Conservation (phyloP, 2,113 vertebrate genomes). For the Tragelaphus scriptus region DNA sequence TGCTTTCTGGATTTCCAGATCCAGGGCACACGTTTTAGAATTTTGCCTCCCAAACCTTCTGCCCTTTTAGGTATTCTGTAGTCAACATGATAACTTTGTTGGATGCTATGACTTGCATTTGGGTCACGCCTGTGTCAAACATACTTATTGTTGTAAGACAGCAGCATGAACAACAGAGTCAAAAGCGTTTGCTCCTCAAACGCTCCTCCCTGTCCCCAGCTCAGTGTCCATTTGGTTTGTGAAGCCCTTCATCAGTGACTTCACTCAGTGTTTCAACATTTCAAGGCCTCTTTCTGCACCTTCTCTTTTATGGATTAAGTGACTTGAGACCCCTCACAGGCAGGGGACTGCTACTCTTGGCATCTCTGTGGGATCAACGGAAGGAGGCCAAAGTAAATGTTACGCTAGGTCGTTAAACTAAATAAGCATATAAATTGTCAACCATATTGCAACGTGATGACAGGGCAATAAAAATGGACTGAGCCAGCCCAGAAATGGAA, state of each 20-base stretch:
- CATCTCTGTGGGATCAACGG: background rate
- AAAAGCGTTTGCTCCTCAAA: background rate
- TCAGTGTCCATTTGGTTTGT: background rate
- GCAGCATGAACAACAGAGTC: background rate
- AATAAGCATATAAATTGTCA: background rate
- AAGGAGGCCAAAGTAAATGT: slow-evolving; percentile 15
- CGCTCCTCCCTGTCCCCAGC: background rate
- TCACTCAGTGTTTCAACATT: background rate
- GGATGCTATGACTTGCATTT: slow-evolving; percentile 35
- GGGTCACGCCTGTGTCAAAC: background rate
- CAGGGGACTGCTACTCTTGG: background rate
- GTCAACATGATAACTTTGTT: background rate
- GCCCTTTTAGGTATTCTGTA: slow-evolving; percentile 60
- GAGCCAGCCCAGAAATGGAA: background rate
- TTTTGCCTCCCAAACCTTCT: slow-evolving; percentile 70
- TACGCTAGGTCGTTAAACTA: background rate
- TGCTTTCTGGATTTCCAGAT: slow-evolving; percentile 59
- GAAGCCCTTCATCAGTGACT: background rate
- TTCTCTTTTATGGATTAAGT: background rate
- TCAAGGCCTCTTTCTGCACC: background rate
- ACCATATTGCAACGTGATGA: background rate
- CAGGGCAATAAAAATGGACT: background rate
- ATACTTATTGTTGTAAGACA: background rate
- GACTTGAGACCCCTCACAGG: background rate
- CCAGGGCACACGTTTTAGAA: slow-evolving; percentile 44